These are phyloP conservation scores for Synchiropus splendidus DNA, from an alignment of 2,113 vertebrate genomes.

Conservation along the genomic window DNA sequence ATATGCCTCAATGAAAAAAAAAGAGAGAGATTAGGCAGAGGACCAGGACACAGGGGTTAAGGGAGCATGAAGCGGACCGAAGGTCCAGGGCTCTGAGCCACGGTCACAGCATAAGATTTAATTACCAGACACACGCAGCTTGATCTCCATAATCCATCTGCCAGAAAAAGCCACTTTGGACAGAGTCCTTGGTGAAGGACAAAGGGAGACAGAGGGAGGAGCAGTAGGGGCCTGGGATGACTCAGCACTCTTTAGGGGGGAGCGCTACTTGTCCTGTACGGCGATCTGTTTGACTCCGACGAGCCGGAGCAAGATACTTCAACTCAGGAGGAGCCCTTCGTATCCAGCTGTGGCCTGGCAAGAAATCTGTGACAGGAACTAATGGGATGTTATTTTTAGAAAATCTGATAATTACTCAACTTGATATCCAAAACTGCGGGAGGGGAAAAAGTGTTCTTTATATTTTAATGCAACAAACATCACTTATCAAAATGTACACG, in stretches of 20 bases:
- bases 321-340: slow-evolving; percentile 63
- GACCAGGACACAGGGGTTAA: slow-evolving; percentile 21
- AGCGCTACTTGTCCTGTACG: slow-evolving; percentile 31
- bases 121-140: slow-evolving; percentile 52
- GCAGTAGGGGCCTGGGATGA: slow-evolving; percentile 28
- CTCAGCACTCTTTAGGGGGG: slow-evolving; percentile 42
- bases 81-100: slow-evolving; percentile 38
- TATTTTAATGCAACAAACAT: no score
- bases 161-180: slow-evolving; percentile 41
- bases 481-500: no score
- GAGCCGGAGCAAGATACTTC: slow-evolving; percentile 42
- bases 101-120: slow-evolving; percentile 45
- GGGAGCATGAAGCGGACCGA: slow-evolving; percentile 36
- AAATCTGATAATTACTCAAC: slow-evolving; percentile 53
- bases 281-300: slow-evolving; percentile 36
- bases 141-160: slow-evolving; percentile 58
- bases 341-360: slow-evolving; percentile 63
- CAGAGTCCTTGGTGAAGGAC: slow-evolving; percentile 44
- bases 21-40: slow-evolving; percentile 18
- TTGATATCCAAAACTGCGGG: no score
- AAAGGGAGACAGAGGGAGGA: not conserved
- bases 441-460: no score
- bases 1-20: no score
- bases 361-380: slow-evolving; percentile 54
- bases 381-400: slow-evolving; percentile 70